Conservation (phyloP, 2,113 vertebrate genomes). For the Vicugna pacos region DNA sequence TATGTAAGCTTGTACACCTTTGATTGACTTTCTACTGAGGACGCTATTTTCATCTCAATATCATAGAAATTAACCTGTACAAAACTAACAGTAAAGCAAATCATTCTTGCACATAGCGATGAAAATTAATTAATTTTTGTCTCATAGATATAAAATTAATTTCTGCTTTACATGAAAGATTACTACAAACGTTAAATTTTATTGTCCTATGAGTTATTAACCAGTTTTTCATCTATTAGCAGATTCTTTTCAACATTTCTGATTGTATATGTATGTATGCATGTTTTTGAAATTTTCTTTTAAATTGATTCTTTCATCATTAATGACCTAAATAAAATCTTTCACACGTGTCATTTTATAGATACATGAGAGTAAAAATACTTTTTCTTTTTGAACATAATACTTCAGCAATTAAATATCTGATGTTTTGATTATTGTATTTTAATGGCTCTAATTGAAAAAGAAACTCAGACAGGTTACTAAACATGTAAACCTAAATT, state of each 20-base stretch:
- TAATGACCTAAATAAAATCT: constrained; percentile 33
- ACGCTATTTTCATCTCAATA: constrained; percentile 45
- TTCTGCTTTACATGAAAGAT: constrained; percentile 26
- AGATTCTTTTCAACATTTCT: constrained; percentile 24
- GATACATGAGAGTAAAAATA: not conserved
- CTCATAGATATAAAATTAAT: not conserved
- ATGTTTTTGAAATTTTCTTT: constrained; percentile 14
- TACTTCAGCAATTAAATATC: not conserved
- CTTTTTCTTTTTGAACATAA: constrained; percentile 20
- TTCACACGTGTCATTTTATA: not conserved
- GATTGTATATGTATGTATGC: not conserved
- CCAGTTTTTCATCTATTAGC: not conserved
- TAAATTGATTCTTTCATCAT: not conserved
- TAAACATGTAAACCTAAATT: not conserved
- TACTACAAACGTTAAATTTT: not conserved
- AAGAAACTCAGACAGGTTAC: not conserved
- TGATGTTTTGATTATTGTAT: not conserved
- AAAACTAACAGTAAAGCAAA: not conserved
- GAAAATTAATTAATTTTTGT: constrained; percentile 33
- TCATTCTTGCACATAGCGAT: not conserved
- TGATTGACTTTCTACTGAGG: not conserved
- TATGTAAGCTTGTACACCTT: not conserved
- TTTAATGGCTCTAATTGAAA: constrained; percentile 12
- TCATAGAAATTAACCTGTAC: not conserved
- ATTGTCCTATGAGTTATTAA: not conserved